Conservation (phyloP, 2,113 vertebrate genomes). For the Malurus melanocephalus region DNA sequence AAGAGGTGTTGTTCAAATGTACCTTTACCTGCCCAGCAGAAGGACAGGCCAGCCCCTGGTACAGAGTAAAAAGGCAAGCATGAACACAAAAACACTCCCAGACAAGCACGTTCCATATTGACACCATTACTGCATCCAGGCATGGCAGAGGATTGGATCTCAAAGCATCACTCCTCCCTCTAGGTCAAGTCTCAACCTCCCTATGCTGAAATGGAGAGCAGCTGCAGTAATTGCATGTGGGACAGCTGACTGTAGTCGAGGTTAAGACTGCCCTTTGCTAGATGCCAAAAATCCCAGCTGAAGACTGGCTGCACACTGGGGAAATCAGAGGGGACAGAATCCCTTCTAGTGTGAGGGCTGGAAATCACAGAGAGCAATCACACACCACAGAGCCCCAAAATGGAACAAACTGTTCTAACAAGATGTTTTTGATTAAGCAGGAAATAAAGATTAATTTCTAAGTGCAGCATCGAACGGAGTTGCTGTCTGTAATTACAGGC, state of each 20-base stretch:
- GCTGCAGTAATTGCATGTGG: not conserved
- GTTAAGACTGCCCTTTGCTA: not conserved
- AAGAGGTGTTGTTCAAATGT: not conserved
- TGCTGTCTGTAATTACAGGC: not conserved
- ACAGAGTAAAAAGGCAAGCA: not conserved
- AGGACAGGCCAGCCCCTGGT: not conserved
- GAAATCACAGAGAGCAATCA: not conserved
- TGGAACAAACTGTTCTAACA: not conserved
- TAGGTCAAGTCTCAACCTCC: not conserved
- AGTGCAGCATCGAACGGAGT: accelerated
- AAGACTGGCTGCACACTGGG: not conserved
- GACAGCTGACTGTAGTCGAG: not conserved
- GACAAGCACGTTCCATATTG: accelerated
- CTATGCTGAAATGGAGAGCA: not conserved
- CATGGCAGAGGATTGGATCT: not conserved
- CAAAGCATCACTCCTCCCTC: not conserved
- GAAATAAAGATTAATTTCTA: not conserved
- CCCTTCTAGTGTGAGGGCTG: not conserved
- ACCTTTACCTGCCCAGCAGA: not conserved
- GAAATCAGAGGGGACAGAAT: not conserved
- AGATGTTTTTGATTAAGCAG: not conserved
- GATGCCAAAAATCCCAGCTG: not conserved
- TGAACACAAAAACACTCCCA: not conserved
- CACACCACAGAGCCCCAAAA: not conserved
- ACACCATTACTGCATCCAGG: not conserved